phyloP scores from a whole-genome alignment of 2,888 invertebrate species.

The Limenitis camilla region DNA sequence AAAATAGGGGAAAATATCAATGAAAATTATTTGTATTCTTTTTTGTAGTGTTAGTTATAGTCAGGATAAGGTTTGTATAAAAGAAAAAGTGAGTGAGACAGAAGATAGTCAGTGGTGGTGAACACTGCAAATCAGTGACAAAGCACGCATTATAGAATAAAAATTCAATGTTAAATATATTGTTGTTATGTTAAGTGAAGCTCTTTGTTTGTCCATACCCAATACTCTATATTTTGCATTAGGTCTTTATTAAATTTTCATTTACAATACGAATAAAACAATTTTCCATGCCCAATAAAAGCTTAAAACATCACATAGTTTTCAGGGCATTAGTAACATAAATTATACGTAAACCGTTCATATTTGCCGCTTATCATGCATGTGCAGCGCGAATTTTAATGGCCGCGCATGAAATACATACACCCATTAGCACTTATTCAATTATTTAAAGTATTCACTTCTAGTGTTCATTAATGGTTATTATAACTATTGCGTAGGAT shows the following conservation, averaged over 20 bases:
- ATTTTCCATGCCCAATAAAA: not conserved
- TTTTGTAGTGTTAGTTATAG: too few relatives aligned
- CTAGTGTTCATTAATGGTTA: conserved; percentile 12
- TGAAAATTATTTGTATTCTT: too few relatives aligned
- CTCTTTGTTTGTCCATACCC: not conserved
- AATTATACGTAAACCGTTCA: conserved; percentile 18
- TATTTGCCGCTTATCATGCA: conserved; percentile 20
- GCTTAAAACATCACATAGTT: conserved; percentile 3
- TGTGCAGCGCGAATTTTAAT: conserved; percentile 16
- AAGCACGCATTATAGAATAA: too few relatives aligned
- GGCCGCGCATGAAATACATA: conserved; percentile 18
- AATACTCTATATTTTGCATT: not conserved
- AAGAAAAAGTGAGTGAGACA: too few relatives aligned
- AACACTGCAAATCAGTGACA: too few relatives aligned
- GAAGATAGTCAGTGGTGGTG: too few relatives aligned
- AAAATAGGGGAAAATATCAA: too few relatives aligned
- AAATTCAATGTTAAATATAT: too few relatives aligned
- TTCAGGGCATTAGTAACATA: conserved; percentile 10
- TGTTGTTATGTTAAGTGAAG: too few relatives aligned
- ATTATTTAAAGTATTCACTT: conserved; percentile 14
- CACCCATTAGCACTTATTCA: conserved; percentile 18
- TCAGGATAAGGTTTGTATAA: too few relatives aligned
- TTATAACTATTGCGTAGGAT: not conserved
- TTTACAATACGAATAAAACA: not conserved
- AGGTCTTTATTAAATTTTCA: not conserved